Conservation (phyloP, 2,113 vertebrate genomes). For the Oreocharis arfaki region DNA sequence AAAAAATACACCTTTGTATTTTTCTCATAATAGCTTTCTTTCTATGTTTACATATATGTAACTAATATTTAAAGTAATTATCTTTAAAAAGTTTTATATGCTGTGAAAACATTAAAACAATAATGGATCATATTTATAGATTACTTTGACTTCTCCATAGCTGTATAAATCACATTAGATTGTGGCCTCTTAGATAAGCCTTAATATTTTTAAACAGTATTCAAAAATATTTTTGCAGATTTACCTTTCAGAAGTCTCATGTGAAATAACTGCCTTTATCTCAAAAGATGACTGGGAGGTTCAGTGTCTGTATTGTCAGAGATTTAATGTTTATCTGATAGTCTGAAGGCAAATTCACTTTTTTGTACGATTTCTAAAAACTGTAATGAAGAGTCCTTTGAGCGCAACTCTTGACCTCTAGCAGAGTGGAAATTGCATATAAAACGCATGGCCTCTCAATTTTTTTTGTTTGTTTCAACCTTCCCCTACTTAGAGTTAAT, state of each 20-base stretch:
- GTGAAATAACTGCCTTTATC: background rate
- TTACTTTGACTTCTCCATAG: background rate
- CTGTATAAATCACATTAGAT: background rate
- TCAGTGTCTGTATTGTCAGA: conserved; percentile 33
- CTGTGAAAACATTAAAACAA: background rate
- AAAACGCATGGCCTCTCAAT: conserved; percentile 68
- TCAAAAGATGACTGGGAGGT: background rate
- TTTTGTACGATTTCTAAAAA: conserved; percentile 16
- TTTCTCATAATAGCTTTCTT: background rate
- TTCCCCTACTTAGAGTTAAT: conserved; percentile 45
- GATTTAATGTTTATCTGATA: conserved; percentile 44
- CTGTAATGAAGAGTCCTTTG: conserved; percentile 73
- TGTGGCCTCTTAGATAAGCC: background rate
- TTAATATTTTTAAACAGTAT: background rate
- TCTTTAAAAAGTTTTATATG: background rate
- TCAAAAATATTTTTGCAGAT: background rate
- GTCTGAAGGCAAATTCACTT: conserved; percentile 65
- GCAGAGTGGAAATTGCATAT: conserved; percentile 65
- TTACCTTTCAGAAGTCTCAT: background rate
- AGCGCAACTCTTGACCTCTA: conserved; percentile 71
- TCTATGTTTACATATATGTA: background rate
- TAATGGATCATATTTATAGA: background rate
- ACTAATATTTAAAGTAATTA: background rate
- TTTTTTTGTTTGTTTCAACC: conserved; percentile 48
- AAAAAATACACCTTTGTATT: background rate